A percentile compares a stretch with the other conserved stretches of the same genome.
These are phyloP conservation scores for Centroberyx gerrardi DNA, from an alignment of 2,797 vertebrate genomes.

Conservation along the genomic window DNA sequence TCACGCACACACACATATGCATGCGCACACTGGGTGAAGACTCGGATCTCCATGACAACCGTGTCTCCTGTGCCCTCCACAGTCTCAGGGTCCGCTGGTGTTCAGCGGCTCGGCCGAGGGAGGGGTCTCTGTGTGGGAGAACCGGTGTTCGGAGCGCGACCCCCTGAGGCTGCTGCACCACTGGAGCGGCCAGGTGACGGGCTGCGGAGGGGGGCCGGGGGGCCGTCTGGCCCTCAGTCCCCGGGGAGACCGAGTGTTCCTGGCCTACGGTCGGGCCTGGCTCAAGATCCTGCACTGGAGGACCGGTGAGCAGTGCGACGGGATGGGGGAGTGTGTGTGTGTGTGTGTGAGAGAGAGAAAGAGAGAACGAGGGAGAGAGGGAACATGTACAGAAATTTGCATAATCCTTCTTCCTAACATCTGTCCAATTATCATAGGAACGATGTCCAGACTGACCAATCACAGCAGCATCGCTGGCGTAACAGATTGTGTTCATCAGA, in stretches of 20 bases:
- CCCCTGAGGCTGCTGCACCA: conserved; percentile 82
- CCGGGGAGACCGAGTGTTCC: conserved; percentile 80
- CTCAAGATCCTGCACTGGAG: conserved; percentile 87
- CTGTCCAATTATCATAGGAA: conserved; percentile 83
- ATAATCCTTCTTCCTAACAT: conserved; percentile 72
- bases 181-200: conserved; percentile 82
- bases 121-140: conserved; percentile 87
- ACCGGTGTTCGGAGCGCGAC: conserved; percentile 68
- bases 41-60: conserved; percentile 83
- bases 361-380: not conserved
- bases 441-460: conserved; percentile 86
- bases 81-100: conserved; percentile 89
- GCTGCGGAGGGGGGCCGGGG: conserved; percentile 65
- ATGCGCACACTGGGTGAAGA: conserved; percentile 58
- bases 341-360: conserved; percentile 1
- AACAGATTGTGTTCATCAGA: conserved; percentile 88
- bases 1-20: conserved; percentile 11
- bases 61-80: conserved; percentile 66
- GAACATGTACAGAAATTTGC: conserved; percentile 55
- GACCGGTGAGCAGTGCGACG: conserved; percentile 75
- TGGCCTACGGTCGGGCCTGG: conserved; percentile 83
- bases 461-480: conserved; percentile 86
- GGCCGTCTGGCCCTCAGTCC: conserved; percentile 82
- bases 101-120: conserved; percentile 87
- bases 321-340: not conserved